Base-by-base conservation (phyloP, 1,140 invertebrate species). In the Ceratina australensis region DNA sequence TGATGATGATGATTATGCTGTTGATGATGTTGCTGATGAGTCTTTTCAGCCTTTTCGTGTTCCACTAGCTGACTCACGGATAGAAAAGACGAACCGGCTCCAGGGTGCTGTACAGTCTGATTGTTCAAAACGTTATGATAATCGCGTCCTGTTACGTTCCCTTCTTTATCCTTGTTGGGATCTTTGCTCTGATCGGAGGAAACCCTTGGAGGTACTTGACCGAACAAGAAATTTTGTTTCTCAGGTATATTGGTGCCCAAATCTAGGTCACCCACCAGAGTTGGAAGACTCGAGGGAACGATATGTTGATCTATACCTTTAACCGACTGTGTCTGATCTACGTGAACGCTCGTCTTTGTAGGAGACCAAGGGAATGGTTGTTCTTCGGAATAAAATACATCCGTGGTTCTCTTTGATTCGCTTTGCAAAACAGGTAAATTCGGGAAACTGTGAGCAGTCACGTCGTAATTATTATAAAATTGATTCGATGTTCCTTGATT, bases 21-120 rank as follows among this genome's bases (percentile, higher is more conserved):
- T 3, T 81, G 81, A 57, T 88, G 87, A 63, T 88, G 87, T 15
- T 88, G 83, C 3, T 89, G 87, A 52, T 87, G 81, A 10, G 76
- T 82, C 64, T 92, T 92, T 64, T 93, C 93, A 2, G 88, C 91
- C 80, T 94, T 94, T 73, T 92, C 92, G 42, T 93, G 93, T 77
- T 95, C 94, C 15, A 95, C 94, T 13, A 95, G 83, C 79, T 95
- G 94, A 89, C 94, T 95, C 0, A 95, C 95, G 0, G 95, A 95
- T 7, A 95, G 83, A 66, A 95, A 95, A 69, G 89, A 91, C 54
- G 91, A 89, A 0, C 88, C 87, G 24, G 89, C 88, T 12, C 78
- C 86, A 10, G 87, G 75, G 71, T 92, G 87, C 12, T 89, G 90
- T 8, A 78, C 75, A 65, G 83, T 90, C 47, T 91, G 90, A 2